phyloP scores from a whole-genome alignment of 2,113 vertebrate genomes.

The Butastur rufipennis region DNA sequence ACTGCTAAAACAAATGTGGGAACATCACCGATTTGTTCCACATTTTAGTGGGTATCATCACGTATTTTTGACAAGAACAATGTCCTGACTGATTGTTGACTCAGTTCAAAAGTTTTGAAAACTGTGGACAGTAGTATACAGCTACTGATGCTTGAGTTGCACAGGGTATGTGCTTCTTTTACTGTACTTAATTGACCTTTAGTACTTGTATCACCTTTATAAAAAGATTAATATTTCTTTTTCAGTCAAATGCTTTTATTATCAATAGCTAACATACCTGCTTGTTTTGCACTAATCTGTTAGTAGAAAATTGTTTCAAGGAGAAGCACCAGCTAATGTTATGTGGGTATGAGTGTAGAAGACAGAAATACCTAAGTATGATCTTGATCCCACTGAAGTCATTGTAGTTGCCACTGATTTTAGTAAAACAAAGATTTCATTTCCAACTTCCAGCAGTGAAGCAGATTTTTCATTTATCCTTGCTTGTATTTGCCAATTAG shows the following conservation, averaged over 20 bases:
- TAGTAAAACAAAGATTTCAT: neutral
- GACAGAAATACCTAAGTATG: neutral
- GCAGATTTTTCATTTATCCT: neutral
- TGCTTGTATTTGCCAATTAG: neutral
- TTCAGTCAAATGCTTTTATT: neutral
- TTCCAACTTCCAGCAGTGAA: neutral
- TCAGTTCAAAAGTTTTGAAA: neutral
- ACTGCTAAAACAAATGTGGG: conserved; percentile 14
- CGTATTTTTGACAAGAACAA: neutral
- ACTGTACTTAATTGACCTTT: neutral
- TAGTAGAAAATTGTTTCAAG: neutral
- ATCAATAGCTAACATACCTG: neutral
- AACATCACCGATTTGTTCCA: neutral
- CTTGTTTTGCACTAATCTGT: neutral
- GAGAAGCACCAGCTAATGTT: neutral
- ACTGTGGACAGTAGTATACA: neutral
- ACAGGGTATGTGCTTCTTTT: neutral
- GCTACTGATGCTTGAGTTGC: neutral
- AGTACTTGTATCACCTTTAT: neutral
- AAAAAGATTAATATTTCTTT: neutral
- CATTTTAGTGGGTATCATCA: neutral
- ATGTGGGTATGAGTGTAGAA: neutral
- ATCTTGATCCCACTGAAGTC: neutral
- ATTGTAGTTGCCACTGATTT: neutral
- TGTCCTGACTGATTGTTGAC: neutral